phyloP scores from a whole-genome alignment of 37 sponge, comb jelly and placozoan genomes.

The Bolinopsis microptera region DNA sequence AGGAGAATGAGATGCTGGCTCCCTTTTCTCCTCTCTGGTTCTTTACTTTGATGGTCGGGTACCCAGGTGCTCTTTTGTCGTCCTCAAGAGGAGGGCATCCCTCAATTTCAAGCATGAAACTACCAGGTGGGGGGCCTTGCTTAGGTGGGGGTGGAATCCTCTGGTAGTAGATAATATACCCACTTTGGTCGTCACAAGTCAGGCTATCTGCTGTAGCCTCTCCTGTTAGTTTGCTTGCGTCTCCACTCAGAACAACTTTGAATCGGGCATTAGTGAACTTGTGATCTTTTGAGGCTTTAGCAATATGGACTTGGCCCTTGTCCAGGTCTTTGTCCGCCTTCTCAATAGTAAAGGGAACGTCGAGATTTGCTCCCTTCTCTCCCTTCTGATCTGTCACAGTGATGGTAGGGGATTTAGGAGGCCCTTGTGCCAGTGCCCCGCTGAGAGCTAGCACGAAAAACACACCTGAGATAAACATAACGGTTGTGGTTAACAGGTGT shows the following conservation, averaged over 20 bases:
- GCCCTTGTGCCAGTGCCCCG: background rate
- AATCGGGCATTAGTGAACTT: constrained; percentile 21
- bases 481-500: background rate
- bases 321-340: background rate
- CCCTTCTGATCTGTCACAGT: constrained; percentile 33
- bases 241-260: background rate
- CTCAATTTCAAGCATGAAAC: constrained; percentile 16
- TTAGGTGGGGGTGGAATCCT: constrained; percentile 28
- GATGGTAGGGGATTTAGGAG: constrained; percentile 13
- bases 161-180: constrained; percentile 35
- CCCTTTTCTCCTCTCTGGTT: constrained; percentile 65
- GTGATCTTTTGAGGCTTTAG: constrained; percentile 35
- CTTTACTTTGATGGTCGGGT: constrained; percentile 16
- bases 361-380: constrained; percentile 4
- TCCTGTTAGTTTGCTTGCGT: background rate
- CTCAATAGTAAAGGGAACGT: background rate
- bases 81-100: constrained; percentile 13
- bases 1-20: constrained; percentile 14
- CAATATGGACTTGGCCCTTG: background rate
- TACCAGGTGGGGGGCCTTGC: constrained; percentile 17
- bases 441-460: background rate
- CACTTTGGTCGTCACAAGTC: constrained; percentile 43
- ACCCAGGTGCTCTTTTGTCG: background rate
- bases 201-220: background rate
- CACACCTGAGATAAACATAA: background rate